Conservation (phyloP, 2,797 vertebrate genomes). For the Falco cherrug region DNA sequence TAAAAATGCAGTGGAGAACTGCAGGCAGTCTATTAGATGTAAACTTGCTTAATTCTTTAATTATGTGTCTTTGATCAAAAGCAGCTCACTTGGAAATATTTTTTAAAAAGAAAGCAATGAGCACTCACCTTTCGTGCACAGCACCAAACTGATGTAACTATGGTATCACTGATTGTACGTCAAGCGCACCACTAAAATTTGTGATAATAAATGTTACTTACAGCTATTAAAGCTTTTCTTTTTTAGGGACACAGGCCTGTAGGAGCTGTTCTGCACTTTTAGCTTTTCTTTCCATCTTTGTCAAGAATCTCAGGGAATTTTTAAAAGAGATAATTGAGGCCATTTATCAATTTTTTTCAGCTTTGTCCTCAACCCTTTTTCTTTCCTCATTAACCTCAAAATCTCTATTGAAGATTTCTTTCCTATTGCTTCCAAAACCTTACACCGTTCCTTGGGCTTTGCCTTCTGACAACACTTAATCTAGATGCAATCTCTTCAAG, state of each 20-base stretch:
- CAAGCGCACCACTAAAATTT: conserved; percentile 20
- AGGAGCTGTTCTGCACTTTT: conserved; percentile 13
- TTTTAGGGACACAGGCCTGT: background rate
- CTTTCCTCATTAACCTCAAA: conserved; percentile 50
- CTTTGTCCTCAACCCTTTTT: background rate
- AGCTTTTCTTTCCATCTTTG: conserved; percentile 39
- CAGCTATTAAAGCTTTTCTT: conserved; percentile 37
- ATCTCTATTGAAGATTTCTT: conserved; percentile 8
- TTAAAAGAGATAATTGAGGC: conserved; percentile 43
- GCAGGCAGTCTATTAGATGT: conserved; percentile 66
- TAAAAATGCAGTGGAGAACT: conserved; percentile 55
- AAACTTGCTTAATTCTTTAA: conserved; percentile 73
- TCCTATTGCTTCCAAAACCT: conserved; percentile 8
- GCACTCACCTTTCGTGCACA: conserved; percentile 22
- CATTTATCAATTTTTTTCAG: background rate
- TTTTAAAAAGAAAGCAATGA: conserved; percentile 20
- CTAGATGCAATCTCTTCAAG: conserved; percentile 30
- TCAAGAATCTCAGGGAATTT: conserved; percentile 45
- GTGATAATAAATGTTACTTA: conserved; percentile 50
- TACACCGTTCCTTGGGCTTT: background rate
- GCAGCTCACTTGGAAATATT: conserved; percentile 57
- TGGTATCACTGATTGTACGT: background rate
- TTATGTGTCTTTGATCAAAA: conserved; percentile 71
- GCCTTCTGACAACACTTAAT: conserved; percentile 22
- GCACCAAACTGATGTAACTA: background rate